Base-by-base conservation (phyloP, 2,888 invertebrate species). In the Dexiosoma caninum region DNA sequence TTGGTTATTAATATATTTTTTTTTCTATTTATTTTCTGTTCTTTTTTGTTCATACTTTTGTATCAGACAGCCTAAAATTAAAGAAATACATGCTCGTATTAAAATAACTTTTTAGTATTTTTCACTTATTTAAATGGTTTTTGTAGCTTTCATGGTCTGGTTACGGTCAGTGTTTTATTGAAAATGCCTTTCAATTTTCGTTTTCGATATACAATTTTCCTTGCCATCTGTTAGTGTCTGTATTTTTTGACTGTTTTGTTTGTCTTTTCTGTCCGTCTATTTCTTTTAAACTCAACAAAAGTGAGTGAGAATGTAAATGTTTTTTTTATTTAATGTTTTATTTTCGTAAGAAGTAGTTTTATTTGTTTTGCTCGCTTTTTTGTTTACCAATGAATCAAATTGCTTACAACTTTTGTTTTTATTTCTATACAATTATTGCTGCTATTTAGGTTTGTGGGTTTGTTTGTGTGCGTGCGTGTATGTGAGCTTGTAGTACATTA, bases 311-410 rank as follows among this genome's bases (percentile, higher is more conserved):
- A 35, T 42, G 16, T 46, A 23, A 16, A 21, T 49, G 23, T 35
- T 35, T 35, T 35, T 27, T 35, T 35, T 35, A 21, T 27, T 6
- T 27, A 27, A 23, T 8, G 12, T 23, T 40, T 51, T 32, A 10
- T 23, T 53, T 72, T 72, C 14, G n/a, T 21, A 21, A 42, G 40
- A 12, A 37, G n/a, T n/a, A 3, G 2, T 21, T 51, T 60, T 51
- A n/a, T 44, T 49, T 27, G 8, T 14, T 30, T 14, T 10, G 7
- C 42, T 42, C 49, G 5, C 12, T 27, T 21, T 40, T 27, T 27
- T 19, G 19, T 66, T 75, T 60, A 69, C 19, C 42, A 76, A 60
- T 67, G 67, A 66, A 60, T 53, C 51, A 69, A 76, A 27, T 67
- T 60, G 75, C 53, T 67, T 51, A 40, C 32, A 53, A 27, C 3